A percentile compares a stretch with the other conserved stretches of the same genome.
Conservation (phyloP, 2,888 invertebrate genomes). For the Thymelicus sylvestris region DNA sequence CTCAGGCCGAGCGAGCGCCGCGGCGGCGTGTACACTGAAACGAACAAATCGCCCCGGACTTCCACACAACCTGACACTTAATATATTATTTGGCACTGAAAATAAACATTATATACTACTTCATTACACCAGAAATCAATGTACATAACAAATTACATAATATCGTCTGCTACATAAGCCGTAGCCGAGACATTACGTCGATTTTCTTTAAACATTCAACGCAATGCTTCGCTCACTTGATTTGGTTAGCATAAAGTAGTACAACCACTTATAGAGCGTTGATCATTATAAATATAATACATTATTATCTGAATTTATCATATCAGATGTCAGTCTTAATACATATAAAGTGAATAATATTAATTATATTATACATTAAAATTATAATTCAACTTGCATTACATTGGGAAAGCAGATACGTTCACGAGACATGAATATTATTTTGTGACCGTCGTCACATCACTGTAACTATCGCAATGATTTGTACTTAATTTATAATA, state of each 20-base stretch:
- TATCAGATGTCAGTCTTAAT: slow-evolving; percentile 33
- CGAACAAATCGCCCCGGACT: slow-evolving; percentile 16
- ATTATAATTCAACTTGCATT: slow-evolving; percentile 8
- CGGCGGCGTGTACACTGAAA: neutral
- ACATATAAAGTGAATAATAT: slow-evolving; percentile 15
- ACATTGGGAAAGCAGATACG: slow-evolving; percentile 5
- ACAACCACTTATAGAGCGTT: neutral
- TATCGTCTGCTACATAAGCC: slow-evolving; percentile 5
- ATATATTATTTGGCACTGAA: slow-evolving; percentile 64
- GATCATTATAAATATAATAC: slow-evolving; percentile 1
- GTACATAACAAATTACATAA: neutral
- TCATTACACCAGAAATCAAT: slow-evolving; percentile 16
- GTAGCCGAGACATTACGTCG: slow-evolving; percentile 3
- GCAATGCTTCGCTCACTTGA: neutral
- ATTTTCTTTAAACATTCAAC: neutral
- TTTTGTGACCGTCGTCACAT: slow-evolving; percentile 23
- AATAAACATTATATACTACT: slow-evolving; percentile 45
- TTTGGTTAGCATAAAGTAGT: neutral
- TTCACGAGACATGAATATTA: neutral
- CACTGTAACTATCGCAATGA: slow-evolving; percentile 8
- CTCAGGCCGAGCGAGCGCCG: too few relatives aligned
- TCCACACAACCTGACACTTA: slow-evolving; percentile 41
- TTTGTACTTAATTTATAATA: slow-evolving; percentile 33
- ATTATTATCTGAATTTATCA: slow-evolving; percentile 7
- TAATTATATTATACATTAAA: neutral